Percentiles rank a stretch among this genome's conserved stretches.
phyloP scores from a whole-genome alignment of 2,797 vertebrate species.

The Menidia menidia region DNA sequence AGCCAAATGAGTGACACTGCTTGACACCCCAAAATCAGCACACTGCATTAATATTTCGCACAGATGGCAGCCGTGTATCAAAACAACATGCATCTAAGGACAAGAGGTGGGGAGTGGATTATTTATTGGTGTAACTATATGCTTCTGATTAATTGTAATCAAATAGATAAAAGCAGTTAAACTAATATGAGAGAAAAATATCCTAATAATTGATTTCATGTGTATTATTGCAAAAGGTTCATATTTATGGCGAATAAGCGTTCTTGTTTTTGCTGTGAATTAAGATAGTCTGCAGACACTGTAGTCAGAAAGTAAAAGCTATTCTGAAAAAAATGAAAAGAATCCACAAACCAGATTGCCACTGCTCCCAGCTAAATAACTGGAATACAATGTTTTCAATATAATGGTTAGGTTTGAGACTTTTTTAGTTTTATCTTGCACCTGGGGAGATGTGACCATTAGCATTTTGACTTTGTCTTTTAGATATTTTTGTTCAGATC shows the following conservation, averaged over 20 bases:
- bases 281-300: not conserved
- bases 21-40: conserved; percentile 86
- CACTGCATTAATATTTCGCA: conserved; percentile 88
- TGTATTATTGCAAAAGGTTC: not conserved
- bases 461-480: no score
- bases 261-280: not conserved
- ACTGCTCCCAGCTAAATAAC: no score
- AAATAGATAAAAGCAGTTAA: conserved; percentile 9
- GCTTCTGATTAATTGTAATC: conserved; percentile 43
- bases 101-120: conserved; percentile 75
- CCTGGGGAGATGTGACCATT: no score
- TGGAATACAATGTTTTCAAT: no score
- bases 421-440: no score
- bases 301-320: not conserved
- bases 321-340: no score
- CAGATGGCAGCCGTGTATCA: conserved; percentile 87
- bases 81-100: conserved; percentile 84
- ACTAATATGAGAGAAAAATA: not conserved
- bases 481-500: no score
- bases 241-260: not conserved
- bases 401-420: no score
- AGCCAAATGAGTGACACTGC: conserved; percentile 87
- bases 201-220: not conserved
- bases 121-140: conserved; percentile 33
- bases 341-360: no score